A percentile compares a stretch with the other conserved stretches of the same genome.
These are phyloP conservation scores for Elegia similella DNA, from an alignment of 2,888 invertebrate genomes.

Conservation along the genomic window DNA sequence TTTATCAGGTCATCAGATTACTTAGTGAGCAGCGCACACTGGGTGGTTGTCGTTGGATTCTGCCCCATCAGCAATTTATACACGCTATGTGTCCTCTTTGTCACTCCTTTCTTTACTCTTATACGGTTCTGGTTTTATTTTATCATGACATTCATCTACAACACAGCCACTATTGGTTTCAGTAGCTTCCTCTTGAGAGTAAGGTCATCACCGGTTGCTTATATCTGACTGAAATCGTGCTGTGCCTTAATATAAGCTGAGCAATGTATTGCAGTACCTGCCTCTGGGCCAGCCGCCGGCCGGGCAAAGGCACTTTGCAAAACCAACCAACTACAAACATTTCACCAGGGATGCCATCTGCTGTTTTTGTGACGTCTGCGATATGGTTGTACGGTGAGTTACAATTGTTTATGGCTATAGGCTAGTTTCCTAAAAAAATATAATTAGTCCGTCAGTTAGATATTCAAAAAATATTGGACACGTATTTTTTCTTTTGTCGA, in stretches of 20 bases:
- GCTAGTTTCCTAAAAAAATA: too few species aligned
- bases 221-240: neutral
- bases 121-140: neutral
- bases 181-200: neutral
- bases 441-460: too few species aligned
- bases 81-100: too few species aligned
- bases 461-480: too few species aligned
- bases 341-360: conserved; percentile 20
- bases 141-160: neutral
- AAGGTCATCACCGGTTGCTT: neutral
- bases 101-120: too few species aligned
- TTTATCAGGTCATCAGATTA: too few species aligned
- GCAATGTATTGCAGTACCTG: conserved; percentile 31
- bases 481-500: too few species aligned
- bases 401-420: too few species aligned
- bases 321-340: neutral
- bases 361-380: conserved; percentile 39
- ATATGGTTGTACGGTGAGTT: neutral
- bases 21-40: too few species aligned
- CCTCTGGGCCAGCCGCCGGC: conserved; percentile 45
- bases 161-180: neutral
- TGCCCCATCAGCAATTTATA: too few species aligned
- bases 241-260: neutral
- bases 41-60: too few species aligned
- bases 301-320: conserved; percentile 23